phyloP scores from a whole-genome alignment of 2,797 vertebrate species.

The Prunella strophiata region DNA sequence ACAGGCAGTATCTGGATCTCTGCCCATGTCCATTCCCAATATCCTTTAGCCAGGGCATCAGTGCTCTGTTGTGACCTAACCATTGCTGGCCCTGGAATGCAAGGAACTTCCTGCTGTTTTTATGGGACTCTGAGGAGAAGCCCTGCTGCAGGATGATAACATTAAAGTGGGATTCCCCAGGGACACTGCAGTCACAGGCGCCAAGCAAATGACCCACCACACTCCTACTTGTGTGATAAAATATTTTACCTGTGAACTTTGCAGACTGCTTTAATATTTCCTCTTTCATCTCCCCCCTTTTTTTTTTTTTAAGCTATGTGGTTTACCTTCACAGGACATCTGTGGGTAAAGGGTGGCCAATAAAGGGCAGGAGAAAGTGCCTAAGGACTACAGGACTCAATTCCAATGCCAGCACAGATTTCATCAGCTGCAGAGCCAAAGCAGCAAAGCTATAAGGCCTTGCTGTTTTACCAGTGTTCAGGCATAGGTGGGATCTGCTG shows the following conservation, averaged over 20 bases:
- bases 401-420: neutral
- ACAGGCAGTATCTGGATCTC: neutral
- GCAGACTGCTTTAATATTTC: neutral
- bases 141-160: neutral
- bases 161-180: neutral
- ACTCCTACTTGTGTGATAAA: neutral
- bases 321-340: neutral
- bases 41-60: neutral
- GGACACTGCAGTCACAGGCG: neutral
- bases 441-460: neutral
- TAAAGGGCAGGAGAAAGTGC: neutral
- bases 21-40: neutral
- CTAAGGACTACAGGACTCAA: neutral
- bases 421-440: neutral
- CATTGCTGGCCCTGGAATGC: neutral
- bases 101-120: constrained; percentile 5
- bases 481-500: neutral
- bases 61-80: neutral
- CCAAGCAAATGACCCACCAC: constrained; percentile 17
- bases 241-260: neutral
- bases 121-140: constrained; percentile 5
- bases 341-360: neutral
- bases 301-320: neutral
- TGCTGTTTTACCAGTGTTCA: neutral
- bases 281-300: neutral